These are phyloP conservation scores for Hemiprocne comata DNA, from an alignment of 2,113 vertebrate genomes.

Conservation along the genomic window DNA sequence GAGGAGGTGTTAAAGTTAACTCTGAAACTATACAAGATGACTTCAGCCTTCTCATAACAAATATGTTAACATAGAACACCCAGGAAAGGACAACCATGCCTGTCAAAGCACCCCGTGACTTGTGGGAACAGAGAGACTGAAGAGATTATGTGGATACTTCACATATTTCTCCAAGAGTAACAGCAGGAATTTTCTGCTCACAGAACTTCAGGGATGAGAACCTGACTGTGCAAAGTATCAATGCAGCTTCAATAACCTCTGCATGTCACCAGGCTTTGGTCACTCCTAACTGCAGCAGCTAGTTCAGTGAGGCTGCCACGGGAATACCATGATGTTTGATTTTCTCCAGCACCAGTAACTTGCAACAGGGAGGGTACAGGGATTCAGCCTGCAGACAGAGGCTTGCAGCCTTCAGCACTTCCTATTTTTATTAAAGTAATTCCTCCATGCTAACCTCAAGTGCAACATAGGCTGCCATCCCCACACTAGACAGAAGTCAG, in stretches of 20 bases:
- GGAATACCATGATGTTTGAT: accelerated
- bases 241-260: background rate
- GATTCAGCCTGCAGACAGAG: background rate
- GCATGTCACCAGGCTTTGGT: background rate
- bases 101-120: background rate
- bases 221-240: background rate
- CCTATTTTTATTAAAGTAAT: background rate
- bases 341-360: background rate
- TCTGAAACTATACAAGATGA: background rate
- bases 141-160: background rate
- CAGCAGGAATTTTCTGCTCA: background rate
- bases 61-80: background rate
- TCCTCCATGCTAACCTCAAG: background rate
- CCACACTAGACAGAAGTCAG: background rate
- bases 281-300: background rate
- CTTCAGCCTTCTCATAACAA: background rate
- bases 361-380: background rate
- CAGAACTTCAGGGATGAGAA: background rate
- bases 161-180: conserved; percentile 3
- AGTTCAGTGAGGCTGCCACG: background rate
- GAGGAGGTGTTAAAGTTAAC: conserved; percentile 11
- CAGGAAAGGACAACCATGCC: background rate
- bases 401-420: background rate
- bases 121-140: conserved; percentile 1
- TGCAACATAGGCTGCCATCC: background rate